A percentile compares a stretch with the other conserved stretches of the same genome.
These are phyloP conservation scores for Palloptera scutellata DNA, from an alignment of 2,888 invertebrate species.

Conservation along the genomic window DNA sequence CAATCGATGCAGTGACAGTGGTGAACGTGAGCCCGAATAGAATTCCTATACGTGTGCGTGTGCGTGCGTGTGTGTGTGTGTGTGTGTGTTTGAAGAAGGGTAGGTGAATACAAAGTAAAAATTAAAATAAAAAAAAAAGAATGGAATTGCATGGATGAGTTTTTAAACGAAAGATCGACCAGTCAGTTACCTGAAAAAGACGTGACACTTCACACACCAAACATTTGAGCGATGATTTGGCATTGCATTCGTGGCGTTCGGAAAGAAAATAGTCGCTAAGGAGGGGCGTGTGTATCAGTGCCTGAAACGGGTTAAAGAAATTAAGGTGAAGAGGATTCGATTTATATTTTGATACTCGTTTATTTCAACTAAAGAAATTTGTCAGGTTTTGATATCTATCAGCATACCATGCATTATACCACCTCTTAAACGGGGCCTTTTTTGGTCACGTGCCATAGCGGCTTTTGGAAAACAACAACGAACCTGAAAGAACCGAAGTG, in stretches of 20 bases:
- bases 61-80: conserved; percentile 1
- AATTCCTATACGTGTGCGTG: conserved; percentile 72
- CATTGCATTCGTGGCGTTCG: conserved; percentile 85
- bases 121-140: not conserved
- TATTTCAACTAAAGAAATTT: too few species aligned
- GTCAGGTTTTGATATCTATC: too few species aligned
- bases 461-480: too few species aligned
- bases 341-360: not conserved
- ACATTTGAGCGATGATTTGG: conserved; percentile 76
- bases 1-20: conserved; percentile 87
- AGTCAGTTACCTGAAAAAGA: conserved; percentile 83
- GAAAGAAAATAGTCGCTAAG: conserved; percentile 94
- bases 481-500: too few species aligned
- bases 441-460: too few species aligned
- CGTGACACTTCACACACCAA: conserved; percentile 95
- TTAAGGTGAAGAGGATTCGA: not conserved
- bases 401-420: too few species aligned
- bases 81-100: not conserved
- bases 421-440: too few species aligned
- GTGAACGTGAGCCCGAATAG: conserved; percentile 88
- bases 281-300: conserved; percentile 93
- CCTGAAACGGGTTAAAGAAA: conserved; percentile 64
- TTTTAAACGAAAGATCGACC: too few species aligned
- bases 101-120: not conserved
- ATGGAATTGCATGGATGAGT: not conserved